Percentiles rank a stretch among this genome's conserved stretches.
These are phyloP conservation scores for Campylomormyrus tamandua DNA, from an alignment of 2,113 vertebrate species.

Conservation along the genomic window DNA sequence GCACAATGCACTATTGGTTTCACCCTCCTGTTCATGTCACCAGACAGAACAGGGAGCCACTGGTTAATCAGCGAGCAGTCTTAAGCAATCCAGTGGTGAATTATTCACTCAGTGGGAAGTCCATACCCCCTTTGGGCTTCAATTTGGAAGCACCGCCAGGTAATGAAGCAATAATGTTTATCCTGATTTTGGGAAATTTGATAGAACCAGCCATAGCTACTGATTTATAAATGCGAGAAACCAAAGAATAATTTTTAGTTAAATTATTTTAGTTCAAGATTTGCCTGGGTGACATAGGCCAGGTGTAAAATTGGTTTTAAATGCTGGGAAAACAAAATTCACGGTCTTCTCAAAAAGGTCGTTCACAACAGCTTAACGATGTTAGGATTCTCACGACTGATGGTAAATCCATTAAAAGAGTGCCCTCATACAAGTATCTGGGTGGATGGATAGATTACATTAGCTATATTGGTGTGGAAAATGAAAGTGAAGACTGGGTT, in stretches of 20 bases:
- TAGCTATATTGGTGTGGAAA: too few relatives aligned
- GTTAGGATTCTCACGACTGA: too few relatives aligned
- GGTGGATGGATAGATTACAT: too few relatives aligned
- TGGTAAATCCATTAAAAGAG: too few relatives aligned
- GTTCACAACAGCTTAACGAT: too few relatives aligned
- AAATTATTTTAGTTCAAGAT: not conserved
- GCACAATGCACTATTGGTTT: constrained; percentile 53
- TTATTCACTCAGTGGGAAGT: not conserved
- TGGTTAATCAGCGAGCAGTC: not conserved
- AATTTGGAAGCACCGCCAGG: not conserved
- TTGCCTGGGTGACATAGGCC: not conserved
- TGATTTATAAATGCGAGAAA: not conserved
- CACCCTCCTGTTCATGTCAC: constrained; percentile 47
- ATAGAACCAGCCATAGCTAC: not conserved
- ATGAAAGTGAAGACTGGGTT: too few relatives aligned
- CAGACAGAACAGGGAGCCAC: constrained; percentile 50
- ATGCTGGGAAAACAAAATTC: too few relatives aligned
- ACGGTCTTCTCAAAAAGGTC: not conserved
- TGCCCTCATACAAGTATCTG: too few relatives aligned
- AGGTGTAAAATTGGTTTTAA: not conserved
- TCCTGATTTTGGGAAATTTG: not conserved
- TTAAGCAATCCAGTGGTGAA: not conserved
- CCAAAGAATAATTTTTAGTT: not conserved
- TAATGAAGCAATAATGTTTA: not conserved
- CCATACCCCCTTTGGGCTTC: not conserved